A percentile compares a stretch with the other conserved stretches of the same genome.
These are phyloP conservation scores for Elegia similella DNA, from an alignment of 2,888 invertebrate species.

Conservation along the genomic window DNA sequence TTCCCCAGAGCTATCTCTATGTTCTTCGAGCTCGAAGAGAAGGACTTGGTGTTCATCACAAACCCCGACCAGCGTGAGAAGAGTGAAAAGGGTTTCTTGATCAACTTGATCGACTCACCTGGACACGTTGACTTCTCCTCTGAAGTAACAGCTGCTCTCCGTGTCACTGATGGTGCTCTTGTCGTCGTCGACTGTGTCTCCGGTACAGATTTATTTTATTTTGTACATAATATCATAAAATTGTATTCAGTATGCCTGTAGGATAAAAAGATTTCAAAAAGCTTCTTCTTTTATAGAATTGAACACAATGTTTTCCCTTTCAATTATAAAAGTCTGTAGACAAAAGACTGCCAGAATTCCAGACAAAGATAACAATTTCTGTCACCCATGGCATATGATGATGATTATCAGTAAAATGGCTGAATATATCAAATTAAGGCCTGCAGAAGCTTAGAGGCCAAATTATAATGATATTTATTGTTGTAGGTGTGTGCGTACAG, in stretches of 20 bases:
- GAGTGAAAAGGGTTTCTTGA: conserved; percentile 97
- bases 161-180: conserved; percentile 99
- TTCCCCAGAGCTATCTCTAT: conserved; percentile 96
- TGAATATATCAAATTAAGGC: background rate
- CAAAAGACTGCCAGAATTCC: too few species aligned
- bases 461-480: conserved; percentile 7
- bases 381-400: too few species aligned
- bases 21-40: conserved; percentile 98
- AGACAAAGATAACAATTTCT: too few species aligned
- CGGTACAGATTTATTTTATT: conserved; percentile 84
- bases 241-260: too few species aligned
- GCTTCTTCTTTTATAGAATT: too few species aligned
- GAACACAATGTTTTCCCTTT: too few species aligned
- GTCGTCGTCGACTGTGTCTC: conserved; percentile 99
- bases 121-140: conserved; percentile 99
- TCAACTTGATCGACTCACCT: conserved; percentile 99
- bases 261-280: too few species aligned
- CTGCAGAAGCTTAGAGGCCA: background rate
- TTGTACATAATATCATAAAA: background rate
- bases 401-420: too few species aligned
- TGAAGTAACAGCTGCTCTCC: conserved; percentile 99
- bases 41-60: conserved; percentile 96
- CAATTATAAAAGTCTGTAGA: too few species aligned
- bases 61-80: conserved; percentile 95
- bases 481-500: conserved; percentile 98